Evolutionary conservation across 2,888 invertebrate genomes (phyloP), one percentile per base, ranked within the genome.

Genomic region (Oeneis ivallda): DNA sequence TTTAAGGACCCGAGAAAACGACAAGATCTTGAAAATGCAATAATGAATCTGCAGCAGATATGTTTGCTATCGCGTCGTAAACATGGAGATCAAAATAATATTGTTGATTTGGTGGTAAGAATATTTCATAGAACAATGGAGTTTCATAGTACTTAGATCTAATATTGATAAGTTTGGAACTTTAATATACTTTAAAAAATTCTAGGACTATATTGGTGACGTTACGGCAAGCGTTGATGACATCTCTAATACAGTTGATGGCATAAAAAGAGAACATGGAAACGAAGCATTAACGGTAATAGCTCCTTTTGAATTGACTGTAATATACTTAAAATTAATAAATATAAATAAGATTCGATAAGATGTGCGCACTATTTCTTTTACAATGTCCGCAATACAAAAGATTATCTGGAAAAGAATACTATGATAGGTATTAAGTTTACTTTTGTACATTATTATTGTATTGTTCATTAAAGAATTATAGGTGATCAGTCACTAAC

Each of bases 91-190:
- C 75, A 78, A 32, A 80, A 74, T 60, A 82, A 87, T 32, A 83
- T 90, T 47, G 86, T 90, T 1, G 89, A 90, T 67, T 78, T 89
- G 34, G 84, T 84, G 74, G 89, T 90, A 72, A 70, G 69, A 52
- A 10, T 39, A 37, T 56, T 2, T 7, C 13, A 15, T 56, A 11
- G 39, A 11, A 26, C 19, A 37, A 6, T 37, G 9, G 26, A 19
- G 2, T 11, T 26, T 26, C n/a, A n/a, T n/a, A n/a, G n/a, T n/a
- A 26, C 32, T 32, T 17, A 32, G 26, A 11, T 26, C 13, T 4
- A 50, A 50, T 32, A 34, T n/a, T 13, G 2, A 32, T 13, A 52
- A n/a, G 0, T 11, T 19, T 50, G 26, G 3, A 50, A 37, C 37
- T n/a, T 41, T 43, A n/a, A 8, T 34, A 37, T 37, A 54, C 6